Evolutionary conservation across 2,113 vertebrate species (phyloP), one percentile per base, ranked within the genome.

Genomic region (Nothocercus nigrocapillus): DNA sequence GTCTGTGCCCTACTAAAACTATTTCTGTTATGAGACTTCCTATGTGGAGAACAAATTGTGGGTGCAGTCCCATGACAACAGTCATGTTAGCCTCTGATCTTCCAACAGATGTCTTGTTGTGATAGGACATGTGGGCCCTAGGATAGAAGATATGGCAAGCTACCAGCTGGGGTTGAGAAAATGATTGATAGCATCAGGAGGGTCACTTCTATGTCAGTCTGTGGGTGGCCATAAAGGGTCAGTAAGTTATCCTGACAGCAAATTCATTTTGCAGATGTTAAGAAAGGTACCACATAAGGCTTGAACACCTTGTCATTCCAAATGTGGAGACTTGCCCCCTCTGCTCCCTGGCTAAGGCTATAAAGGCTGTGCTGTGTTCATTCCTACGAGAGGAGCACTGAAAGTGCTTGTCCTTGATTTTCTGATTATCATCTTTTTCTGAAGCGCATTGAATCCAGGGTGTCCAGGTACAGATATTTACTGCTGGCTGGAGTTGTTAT

Each of bases 211-310:
- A 3, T 8, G 4, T 49, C 11, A 36, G 22, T 53, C 20, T 66
- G 13, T 81, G 25, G 3, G 7, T 86, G 40, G 3, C 59, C 40
- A 22, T 40, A 80, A 82, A 32, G 5, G 44, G 72, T 38, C 11
- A 47, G 73, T 44, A 80, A 77, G 7, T 44, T 73, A 38, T 11
- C 9, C 40, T 74, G 68, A 47, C 11, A 42, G 13, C 28, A 84
- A 63, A n/a, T 59, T 64, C 0, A 3, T 45, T 32, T 45, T 25
- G 1, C n/a, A 2, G 9, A 0, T 56, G 38, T 11, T 38, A 22
- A 76, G n/a, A 40, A 80, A 58, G 4, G 13, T 88, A 7, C 53
- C 66, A 40, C 30, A 9, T 66, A 38, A 27, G 27, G n/a, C 20
- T 36, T 45, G 47, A 45, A 81, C 30, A 54, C 45, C 54, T 17